Conservation (phyloP, 2,113 vertebrate genomes). For the Paradisaea rubra region DNA sequence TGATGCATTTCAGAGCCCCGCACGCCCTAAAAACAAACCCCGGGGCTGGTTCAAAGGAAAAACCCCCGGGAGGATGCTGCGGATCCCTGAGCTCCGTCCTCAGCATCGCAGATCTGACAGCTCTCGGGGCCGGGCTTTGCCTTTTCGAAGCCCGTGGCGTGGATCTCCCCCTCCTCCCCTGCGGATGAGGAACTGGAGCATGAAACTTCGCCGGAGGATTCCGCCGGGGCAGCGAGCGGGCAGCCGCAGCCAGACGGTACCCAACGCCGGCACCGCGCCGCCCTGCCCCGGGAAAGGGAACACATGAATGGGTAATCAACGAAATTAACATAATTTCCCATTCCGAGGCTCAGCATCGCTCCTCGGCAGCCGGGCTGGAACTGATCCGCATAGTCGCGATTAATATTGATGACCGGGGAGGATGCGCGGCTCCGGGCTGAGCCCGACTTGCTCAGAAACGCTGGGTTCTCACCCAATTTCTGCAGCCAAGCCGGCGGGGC, state of each 20-base stretch:
- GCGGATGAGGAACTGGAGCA: conserved; percentile 32
- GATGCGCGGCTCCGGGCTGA: background rate
- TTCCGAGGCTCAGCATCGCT: background rate
- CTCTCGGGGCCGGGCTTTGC: background rate
- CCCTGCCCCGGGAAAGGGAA: background rate
- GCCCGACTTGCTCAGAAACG: rapidly evolving
- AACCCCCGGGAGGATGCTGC: background rate
- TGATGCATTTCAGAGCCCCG: background rate
- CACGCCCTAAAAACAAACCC: background rate
- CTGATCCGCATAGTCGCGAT: background rate
- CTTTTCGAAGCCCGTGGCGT: background rate
- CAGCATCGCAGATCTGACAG: background rate
- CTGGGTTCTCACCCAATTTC: rapidly evolving
- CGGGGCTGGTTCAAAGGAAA: background rate
- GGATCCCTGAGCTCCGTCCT: background rate
- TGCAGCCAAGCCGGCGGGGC: rapidly evolving
- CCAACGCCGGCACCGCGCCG: background rate
- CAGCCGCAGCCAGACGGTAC: background rate
- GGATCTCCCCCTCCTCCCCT: background rate
- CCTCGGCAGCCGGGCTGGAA: background rate
- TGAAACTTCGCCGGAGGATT: background rate
- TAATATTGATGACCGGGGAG: background rate
- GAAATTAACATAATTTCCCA: background rate
- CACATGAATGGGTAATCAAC: background rate
- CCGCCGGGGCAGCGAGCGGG: background rate